Percentiles rank a stretch among this genome's conserved stretches.
Evolutionary conservation across 2,888 invertebrate genomes (phyloP).

Genomic region (Oxytorus armatus): DNA sequence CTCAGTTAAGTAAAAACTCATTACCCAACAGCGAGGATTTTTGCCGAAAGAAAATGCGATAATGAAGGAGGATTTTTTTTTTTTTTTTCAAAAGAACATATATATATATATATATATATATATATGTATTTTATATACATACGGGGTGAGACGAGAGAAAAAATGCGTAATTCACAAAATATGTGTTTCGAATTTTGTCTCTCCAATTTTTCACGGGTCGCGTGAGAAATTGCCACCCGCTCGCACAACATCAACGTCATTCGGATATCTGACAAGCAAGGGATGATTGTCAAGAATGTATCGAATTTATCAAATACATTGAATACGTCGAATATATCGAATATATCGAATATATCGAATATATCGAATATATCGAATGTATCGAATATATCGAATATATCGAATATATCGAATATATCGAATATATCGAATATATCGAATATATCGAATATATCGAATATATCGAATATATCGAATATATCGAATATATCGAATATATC

Average conservation of each 20-base stretch:
- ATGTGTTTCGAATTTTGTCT: constrained; percentile 50
- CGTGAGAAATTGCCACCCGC: constrained; percentile 34
- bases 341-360: background rate
- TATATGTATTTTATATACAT: constrained; percentile 66
- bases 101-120: constrained; percentile 51
- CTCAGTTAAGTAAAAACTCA: background rate
- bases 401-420: background rate
- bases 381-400: background rate
- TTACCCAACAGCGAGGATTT: constrained; percentile 24
- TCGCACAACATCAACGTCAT: constrained; percentile 54
- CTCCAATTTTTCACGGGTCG: constrained; percentile 24
- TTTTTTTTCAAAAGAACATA: constrained; percentile 54
- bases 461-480: background rate
- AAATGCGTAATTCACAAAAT: constrained; percentile 52
- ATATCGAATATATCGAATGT: background rate
- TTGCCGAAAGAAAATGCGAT: constrained; percentile 34
- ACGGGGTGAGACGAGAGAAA: constrained; percentile 43
- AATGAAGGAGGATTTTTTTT: constrained; percentile 23
- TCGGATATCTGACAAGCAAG: constrained; percentile 29
- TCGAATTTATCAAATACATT: constrained; percentile 5
- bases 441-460: constrained; percentile 3
- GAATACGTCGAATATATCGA: background rate
- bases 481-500: background rate
- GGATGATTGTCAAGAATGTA: constrained; percentile 31
- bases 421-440: background rate